Conservation (phyloP, 2,797 vertebrate species). For the Aldrovandia affinis region DNA sequence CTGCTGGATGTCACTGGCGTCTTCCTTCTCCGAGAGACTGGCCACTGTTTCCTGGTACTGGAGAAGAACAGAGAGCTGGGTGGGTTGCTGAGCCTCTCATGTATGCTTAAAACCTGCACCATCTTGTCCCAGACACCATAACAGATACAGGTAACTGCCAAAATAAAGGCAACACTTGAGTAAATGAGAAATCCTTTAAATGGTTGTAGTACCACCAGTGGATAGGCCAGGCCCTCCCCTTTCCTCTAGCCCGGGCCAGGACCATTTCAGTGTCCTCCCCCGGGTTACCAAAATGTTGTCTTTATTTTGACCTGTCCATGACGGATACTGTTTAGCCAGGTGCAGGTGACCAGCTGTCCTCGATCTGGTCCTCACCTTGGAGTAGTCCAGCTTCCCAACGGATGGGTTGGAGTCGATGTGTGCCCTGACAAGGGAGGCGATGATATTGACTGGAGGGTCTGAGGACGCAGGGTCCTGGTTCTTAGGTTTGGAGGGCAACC, state of each 20-base stretch:
- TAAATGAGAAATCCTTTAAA: too few relatives aligned
- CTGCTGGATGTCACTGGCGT: conserved; percentile 88
- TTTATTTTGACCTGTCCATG: too few relatives aligned
- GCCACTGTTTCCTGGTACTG: conserved; percentile 87
- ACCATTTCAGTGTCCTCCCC: too few relatives aligned
- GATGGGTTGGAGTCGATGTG: conserved; percentile 90
- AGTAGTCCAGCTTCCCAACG: conserved; percentile 88
- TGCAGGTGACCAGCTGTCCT: too few relatives aligned
- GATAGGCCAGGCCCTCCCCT: too few relatives aligned
- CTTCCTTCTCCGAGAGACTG: conserved; percentile 85
- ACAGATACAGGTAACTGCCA: too few relatives aligned
- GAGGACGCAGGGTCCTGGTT: conserved; percentile 71
- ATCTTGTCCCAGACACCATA: too few relatives aligned
- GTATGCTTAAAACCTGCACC: neutral
- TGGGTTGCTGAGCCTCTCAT: neutral
- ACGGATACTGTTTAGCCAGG: neutral
- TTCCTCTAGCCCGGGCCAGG: too few relatives aligned
- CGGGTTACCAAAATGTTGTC: too few relatives aligned
- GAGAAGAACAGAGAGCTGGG: conserved; percentile 1
- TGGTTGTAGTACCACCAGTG: too few relatives aligned
- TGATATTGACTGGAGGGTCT: conserved; percentile 79
- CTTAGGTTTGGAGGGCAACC: conserved; percentile 94
- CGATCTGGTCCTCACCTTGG: conserved; percentile 79
- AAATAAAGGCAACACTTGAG: too few relatives aligned
- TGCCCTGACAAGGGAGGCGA: conserved; percentile 86